Conservation (phyloP, 2,888 invertebrate genomes). For the Rhagonycha lutea region DNA sequence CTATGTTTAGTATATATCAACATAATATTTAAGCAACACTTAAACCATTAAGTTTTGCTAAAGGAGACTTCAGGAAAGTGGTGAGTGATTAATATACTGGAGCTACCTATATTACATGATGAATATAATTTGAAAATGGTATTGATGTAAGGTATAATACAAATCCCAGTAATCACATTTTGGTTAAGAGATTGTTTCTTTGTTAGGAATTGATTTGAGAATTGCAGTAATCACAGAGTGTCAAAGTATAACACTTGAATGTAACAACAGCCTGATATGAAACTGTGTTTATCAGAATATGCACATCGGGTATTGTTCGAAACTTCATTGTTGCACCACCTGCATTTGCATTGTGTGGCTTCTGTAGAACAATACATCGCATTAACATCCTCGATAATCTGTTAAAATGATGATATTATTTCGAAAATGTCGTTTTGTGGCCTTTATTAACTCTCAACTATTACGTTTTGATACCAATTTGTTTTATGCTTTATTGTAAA, state of each 20-base stretch:
- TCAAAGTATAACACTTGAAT: constrained; percentile 34
- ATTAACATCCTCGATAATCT: constrained; percentile 44
- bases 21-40: background rate
- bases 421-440: constrained; percentile 31
- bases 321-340: constrained; percentile 37
- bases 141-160: background rate
- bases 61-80: background rate
- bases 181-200: background rate
- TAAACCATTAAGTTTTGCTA: background rate
- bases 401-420: constrained; percentile 37
- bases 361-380: constrained; percentile 41
- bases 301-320: constrained; percentile 45
- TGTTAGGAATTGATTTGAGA: background rate
- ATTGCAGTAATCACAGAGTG: constrained; percentile 6
- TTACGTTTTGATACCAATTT: constrained; percentile 29
- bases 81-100: background rate
- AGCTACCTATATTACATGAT: background rate
- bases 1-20: background rate
- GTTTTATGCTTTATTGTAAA: constrained; percentile 5
- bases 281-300: constrained; percentile 43
- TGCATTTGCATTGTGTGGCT: constrained; percentile 38
- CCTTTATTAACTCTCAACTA: constrained; percentile 29
- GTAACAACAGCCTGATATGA: constrained; percentile 15
- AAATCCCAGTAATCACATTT: background rate
- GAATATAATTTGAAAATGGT: background rate